Evolutionary conservation across 1,140 invertebrate species (phyloP).

Genomic region (Galendromus occidentalis): DNA sequence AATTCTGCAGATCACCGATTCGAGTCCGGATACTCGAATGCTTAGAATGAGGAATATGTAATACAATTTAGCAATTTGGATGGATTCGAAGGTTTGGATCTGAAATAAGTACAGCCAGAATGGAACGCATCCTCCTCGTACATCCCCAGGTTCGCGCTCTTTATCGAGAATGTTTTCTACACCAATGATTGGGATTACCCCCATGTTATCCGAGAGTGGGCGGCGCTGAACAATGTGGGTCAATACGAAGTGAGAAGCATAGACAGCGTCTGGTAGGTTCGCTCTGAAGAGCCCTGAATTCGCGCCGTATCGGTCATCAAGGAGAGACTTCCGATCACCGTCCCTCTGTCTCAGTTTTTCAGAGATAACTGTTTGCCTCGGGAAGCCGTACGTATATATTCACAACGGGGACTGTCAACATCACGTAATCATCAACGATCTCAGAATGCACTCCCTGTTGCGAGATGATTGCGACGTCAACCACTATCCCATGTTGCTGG

Average conservation of each 20-base stretch:
- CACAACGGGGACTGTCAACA: constrained; percentile 9
- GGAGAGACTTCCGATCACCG: not conserved
- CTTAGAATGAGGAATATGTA: too few species aligned
- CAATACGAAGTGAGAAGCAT: not conserved
- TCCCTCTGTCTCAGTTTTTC: not conserved
- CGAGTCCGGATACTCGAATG: too few species aligned
- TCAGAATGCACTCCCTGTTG: not conserved
- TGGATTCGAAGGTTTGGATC: too few species aligned
- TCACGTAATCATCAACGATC: not conserved
- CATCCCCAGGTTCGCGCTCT: not conserved
- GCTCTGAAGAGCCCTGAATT: not conserved
- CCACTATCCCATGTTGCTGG: not conserved
- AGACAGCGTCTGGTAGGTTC: not conserved
- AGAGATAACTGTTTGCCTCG: not conserved
- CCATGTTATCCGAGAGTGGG: not conserved
- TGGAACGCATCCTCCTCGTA: too few species aligned
- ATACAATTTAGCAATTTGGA: too few species aligned
- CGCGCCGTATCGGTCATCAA: not conserved
- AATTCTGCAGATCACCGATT: too few species aligned
- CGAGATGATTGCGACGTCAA: not conserved
- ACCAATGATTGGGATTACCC: constrained; percentile 1
- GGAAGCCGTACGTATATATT: not conserved
- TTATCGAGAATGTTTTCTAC: constrained; percentile 7
- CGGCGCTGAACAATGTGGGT: not conserved
- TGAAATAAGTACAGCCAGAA: too few species aligned